phyloP scores from a whole-genome alignment of 2,113 vertebrate species.

The Limanda limanda region DNA sequence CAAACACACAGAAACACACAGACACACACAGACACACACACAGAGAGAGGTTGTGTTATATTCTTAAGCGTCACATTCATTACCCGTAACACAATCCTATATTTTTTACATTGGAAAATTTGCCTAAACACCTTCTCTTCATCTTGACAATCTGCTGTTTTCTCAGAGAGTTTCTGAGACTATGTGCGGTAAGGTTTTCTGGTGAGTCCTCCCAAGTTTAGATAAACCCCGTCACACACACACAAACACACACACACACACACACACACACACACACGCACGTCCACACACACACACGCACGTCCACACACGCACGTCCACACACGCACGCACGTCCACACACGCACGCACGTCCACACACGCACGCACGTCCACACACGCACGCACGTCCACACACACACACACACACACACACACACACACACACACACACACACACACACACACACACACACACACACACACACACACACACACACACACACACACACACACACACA shows the following conservation, averaged over 20 bases:
- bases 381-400: background rate
- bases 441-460: no score
- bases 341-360: background rate
- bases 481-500: background rate
- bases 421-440: no score
- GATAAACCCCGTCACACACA: constrained; percentile 17
- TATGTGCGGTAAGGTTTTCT: background rate
- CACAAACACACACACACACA: background rate
- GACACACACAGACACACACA: constrained; percentile 4
- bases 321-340: background rate
- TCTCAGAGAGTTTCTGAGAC: background rate
- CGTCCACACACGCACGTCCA: background rate
- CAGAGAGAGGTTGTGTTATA: background rate
- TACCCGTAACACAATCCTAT: no score
- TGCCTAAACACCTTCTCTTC: background rate
- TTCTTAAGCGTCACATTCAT: background rate
- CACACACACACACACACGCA: background rate
- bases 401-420: background rate
- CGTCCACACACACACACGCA: background rate
- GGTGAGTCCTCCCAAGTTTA: constrained; percentile 19
- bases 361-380: background rate
- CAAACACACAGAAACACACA: background rate
- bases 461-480: background rate
- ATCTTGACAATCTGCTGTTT: constrained; percentile 30
- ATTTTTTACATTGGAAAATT: constrained; percentile 12